Percentiles rank a stretch among this genome's conserved stretches.
Evolutionary conservation across 2,797 vertebrate genomes (phyloP).

Genomic region (Sparidentex hasta): DNA sequence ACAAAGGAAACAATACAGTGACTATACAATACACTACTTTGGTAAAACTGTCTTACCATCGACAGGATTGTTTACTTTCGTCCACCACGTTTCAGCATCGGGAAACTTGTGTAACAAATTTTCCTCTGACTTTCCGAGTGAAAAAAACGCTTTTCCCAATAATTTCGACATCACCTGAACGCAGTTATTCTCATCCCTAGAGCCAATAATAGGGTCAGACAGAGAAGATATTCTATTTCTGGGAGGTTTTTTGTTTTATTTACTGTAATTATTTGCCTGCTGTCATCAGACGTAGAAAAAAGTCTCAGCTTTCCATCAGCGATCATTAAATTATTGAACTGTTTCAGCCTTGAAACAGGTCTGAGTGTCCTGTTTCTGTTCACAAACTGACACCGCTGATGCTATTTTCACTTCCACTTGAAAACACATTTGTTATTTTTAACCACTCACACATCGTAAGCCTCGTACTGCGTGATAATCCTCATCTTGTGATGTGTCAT

Average conservation of each 20-base stretch:
- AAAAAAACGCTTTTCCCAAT: too few species aligned
- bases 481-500: slow-evolving; percentile 22
- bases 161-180: too few species aligned
- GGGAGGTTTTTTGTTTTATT: slow-evolving; percentile 8
- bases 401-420: slow-evolving; percentile 38
- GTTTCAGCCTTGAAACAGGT: slow-evolving; percentile 22
- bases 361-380: slow-evolving; percentile 24
- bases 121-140: too few species aligned
- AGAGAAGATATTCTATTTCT: background rate
- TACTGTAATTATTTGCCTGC: background rate
- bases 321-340: background rate
- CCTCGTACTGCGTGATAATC: slow-evolving; percentile 19
- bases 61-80: too few species aligned
- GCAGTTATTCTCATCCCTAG: background rate
- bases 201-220: slow-evolving; percentile 8
- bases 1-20: too few species aligned
- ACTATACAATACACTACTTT: too few species aligned
- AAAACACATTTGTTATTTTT: slow-evolving; percentile 46
- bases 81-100: too few species aligned
- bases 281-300: slow-evolving; percentile 6
- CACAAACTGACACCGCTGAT: slow-evolving; percentile 33
- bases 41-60: too few species aligned
- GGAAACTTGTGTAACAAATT: too few species aligned
- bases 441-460: slow-evolving; percentile 2
- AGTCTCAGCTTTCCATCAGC: background rate